A percentile compares a stretch with the other conserved stretches of the same genome.
These are phyloP conservation scores for Agrotis segetum DNA, from an alignment of 2,888 invertebrate species.

Conservation along the genomic window DNA sequence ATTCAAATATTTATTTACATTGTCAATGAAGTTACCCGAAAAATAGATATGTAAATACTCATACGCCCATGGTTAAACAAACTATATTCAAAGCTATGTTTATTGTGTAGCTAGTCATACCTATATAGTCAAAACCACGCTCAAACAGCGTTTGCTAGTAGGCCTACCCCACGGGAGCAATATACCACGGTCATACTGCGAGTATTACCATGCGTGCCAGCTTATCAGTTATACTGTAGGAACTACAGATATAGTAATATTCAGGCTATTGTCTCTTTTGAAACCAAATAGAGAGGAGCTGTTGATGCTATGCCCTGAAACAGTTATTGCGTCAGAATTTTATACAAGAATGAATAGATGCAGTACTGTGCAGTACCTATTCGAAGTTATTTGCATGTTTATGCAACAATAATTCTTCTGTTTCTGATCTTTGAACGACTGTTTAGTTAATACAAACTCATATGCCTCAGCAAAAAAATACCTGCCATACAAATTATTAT, in stretches of 20 bases:
- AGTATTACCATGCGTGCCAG: constrained; percentile 24
- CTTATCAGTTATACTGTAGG: constrained; percentile 27
- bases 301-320: background rate
- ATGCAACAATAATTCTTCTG: too few species aligned
- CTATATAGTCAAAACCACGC: constrained; percentile 9
- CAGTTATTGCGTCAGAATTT: too few species aligned
- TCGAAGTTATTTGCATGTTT: background rate
- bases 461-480: background rate
- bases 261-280: constrained; percentile 16
- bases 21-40: background rate
- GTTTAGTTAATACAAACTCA: too few species aligned
- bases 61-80: background rate
- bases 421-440: too few species aligned
- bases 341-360: background rate
- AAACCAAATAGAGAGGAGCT: background rate
- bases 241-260: constrained; percentile 15
- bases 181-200: constrained; percentile 38
- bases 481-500: too few species aligned
- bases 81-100: constrained; percentile 5
- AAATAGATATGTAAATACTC: background rate
- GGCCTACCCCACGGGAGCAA: constrained; percentile 43
- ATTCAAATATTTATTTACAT: too few species aligned
- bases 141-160: constrained; percentile 13
- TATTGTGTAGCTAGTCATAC: constrained; percentile 6
- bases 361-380: background rate